Evolutionary conservation across 2,113 vertebrate species (phyloP).

Genomic region (Pogona vitticeps): DNA sequence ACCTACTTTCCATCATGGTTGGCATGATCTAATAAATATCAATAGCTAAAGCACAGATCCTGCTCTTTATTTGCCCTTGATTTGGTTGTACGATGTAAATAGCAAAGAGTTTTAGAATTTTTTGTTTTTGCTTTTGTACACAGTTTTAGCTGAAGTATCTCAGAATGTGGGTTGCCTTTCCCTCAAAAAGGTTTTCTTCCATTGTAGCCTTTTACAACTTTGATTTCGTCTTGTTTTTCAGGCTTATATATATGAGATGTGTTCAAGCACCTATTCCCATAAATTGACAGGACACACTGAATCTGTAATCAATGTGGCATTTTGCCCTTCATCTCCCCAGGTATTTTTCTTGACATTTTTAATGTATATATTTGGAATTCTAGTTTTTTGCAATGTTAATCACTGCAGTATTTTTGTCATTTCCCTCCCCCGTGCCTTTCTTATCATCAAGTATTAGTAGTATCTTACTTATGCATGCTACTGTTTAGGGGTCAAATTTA

Average conservation of each 20-base stretch:
- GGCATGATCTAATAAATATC: not conserved
- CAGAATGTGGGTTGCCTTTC: not conserved
- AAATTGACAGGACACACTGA: slow-evolving; percentile 83
- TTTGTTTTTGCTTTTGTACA: not conserved
- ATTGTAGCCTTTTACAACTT: fast-evolving
- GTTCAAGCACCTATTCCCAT: slow-evolving; percentile 79
- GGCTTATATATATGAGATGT: slow-evolving; percentile 87
- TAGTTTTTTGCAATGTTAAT: not conserved
- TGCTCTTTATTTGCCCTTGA: not conserved
- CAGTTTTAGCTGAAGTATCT: not conserved
- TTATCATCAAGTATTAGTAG: not conserved
- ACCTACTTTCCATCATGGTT: too few relatives aligned
- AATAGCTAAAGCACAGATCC: not conserved
- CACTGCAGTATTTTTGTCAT: not conserved
- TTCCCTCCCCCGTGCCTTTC: not conserved
- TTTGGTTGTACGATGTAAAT: not conserved
- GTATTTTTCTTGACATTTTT: slow-evolving; percentile 60
- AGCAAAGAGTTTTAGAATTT: too few relatives aligned
- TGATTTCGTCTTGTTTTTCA: slow-evolving; percentile 59
- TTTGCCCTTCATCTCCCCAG: slow-evolving; percentile 82
- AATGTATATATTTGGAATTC: not conserved
- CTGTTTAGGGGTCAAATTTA: not conserved
- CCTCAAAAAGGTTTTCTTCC: fast-evolving
- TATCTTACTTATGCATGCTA: not conserved
- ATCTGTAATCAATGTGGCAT: slow-evolving; percentile 80